Evolutionary conservation across 1,140 invertebrate species (phyloP), one percentile per base, ranked within the genome.

Genomic region (Drosophila sp.): DNA sequence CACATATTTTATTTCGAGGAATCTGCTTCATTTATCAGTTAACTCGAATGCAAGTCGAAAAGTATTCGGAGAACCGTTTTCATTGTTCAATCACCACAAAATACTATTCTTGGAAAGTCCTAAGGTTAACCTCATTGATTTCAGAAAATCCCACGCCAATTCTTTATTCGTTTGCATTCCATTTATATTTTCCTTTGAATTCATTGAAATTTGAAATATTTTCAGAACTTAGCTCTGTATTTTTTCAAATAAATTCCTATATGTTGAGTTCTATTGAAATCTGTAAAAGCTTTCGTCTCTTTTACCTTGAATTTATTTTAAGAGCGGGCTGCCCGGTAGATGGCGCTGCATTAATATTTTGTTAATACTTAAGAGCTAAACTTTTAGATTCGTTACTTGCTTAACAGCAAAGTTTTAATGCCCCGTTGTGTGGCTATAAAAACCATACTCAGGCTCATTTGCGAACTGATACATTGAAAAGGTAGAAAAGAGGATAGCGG

Each of bases 401-500:
- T 50, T 61, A 51, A 67, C 34, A 50, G 65, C 64, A 59, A 67
- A 67, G 64, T 59, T 67, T 67, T 59, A 67, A 40, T 51, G 36
- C 54, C 65, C 56, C 45, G 25, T 56, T 67, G 54, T 25, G 56
- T 43, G 32, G 46, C 56, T 29, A 66, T 66, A 58, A 61, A 67
- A 67, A 48, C 32, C 16, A 36, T n/a, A 56, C 6, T n/a, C 32
- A 13, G 21, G 53, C 36, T 56, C 53, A 56, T 69, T 69, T 57
- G 65, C 65, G 57, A 63, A 58, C 51, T 61, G 66, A 62, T 62
- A 74, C 71, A 70, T 74, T 51, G 71, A 69, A 67, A 16, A 41
- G 54, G 54, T 48, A 34, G 64, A 5, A n/a, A 21, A n/a, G 16
- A 8, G 11, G 50, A 0, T n/a, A 34, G 7, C 16, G 11, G 4